Evolutionary conservation across 2,113 vertebrate genomes (phyloP), one percentile per base, ranked within the genome.

Genomic region (Eupsittula cactorum): DNA sequence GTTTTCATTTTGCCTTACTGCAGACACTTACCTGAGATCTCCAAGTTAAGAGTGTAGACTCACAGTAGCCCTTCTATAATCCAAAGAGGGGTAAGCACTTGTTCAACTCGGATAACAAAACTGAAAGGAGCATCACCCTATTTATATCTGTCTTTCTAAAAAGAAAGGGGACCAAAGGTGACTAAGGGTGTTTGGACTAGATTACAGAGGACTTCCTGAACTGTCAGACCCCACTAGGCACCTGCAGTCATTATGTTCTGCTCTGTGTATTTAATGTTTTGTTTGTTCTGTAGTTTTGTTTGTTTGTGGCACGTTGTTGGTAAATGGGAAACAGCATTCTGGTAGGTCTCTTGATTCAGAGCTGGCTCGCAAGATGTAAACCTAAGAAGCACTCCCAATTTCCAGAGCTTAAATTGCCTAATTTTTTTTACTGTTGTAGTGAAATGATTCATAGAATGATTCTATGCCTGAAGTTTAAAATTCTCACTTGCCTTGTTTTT

Each of bases 231-330:
- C 33, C 37, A 9, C 6, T 33, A 18, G 12, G 13, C n/a, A 27
- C 39, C 24, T 69, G 29, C 20, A 60, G 35, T 53, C 16, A 2
- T n/a, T 28, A 6, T 14, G 11, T 69, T 89, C 50, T 75, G 49
- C 33, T 71, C 33, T 57, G 17, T 57, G 17, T 35, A 16, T 73
- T 71, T 60, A 75, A 18, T n/a, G 42, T 47, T 25, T 24, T 46
- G 33, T 57, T 73, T 52, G 10, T 35, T 76, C 5, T 2, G 17
- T 8, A 3, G 0, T 33, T 87, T 55, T 44, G 17, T 33, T 79
- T 44, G 20, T 1, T 50, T 3, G 3, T 25, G 42, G 19, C 23
- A 42, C 0, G 6, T 41, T 25, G 7, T 8, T 41, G n/a, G 41
- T 67, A 28, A 77, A 71, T 25, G 11, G 15, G 44, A 16, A 44